phyloP scores from a whole-genome alignment of 1,140 invertebrate species.

The Psilanteris sp. region DNA sequence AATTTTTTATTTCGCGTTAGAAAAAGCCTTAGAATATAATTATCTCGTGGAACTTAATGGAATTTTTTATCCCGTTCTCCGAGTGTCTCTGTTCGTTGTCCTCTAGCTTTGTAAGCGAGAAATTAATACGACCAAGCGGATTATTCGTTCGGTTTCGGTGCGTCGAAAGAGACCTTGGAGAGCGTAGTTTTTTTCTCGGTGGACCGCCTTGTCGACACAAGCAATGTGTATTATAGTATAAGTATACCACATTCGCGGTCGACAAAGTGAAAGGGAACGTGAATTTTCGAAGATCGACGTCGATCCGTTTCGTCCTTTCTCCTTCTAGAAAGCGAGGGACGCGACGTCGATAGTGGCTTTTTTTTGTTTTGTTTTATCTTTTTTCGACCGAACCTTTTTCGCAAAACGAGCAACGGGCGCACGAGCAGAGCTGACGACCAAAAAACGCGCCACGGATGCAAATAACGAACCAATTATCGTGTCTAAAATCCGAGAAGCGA shows the following conservation, averaged over 20 bases:
- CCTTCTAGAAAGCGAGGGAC: slow-evolving; percentile 66
- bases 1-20: too few relatives aligned
- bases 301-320: slow-evolving; percentile 67
- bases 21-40: too few relatives aligned
- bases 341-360: slow-evolving; percentile 19
- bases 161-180: slow-evolving; percentile 63
- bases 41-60: slow-evolving; percentile 54
- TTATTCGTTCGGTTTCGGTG: slow-evolving; percentile 66
- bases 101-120: slow-evolving; percentile 63
- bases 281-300: slow-evolving; percentile 71
- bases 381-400: slow-evolving; percentile 39
- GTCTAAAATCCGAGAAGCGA: not conserved
- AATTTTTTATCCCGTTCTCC: slow-evolving; percentile 42
- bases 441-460: slow-evolving; percentile 22
- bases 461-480: slow-evolving; percentile 54
- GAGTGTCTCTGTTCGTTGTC: slow-evolving; percentile 25
- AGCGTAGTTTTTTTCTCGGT: slow-evolving; percentile 61
- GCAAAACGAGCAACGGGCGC: slow-evolving; percentile 27
- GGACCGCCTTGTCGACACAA: slow-evolving; percentile 65
- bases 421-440: slow-evolving; percentile 28
- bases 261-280: slow-evolving; percentile 72
- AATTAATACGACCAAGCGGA: slow-evolving; percentile 66
- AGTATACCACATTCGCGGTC: slow-evolving; percentile 65
- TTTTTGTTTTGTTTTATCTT: too few relatives aligned
- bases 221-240: slow-evolving; percentile 66